Evolutionary conservation across 2,888 invertebrate species (phyloP), one percentile per base, ranked within the genome.

Genomic region (Ceratothoa steindachneri): DNA sequence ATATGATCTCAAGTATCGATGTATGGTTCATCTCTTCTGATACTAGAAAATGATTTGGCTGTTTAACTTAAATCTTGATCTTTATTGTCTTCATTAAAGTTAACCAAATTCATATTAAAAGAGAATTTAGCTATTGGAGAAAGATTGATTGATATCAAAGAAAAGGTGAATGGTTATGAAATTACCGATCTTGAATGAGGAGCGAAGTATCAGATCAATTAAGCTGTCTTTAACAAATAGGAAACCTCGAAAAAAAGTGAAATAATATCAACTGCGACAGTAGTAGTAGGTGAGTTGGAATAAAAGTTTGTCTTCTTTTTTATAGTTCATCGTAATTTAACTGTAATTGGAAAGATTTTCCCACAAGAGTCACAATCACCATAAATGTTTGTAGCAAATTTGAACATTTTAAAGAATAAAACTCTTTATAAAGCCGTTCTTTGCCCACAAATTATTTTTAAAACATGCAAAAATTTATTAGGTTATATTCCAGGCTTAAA

Each of bases 41-140:
- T n/a, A n/a, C n/a, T n/a, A n/a, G n/a, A n/a, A n/a, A n/a, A n/a
- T n/a, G n/a, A n/a, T n/a, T n/a, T n/a, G n/a, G n/a, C n/a, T n/a
- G n/a, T n/a, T n/a, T n/a, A n/a, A n/a, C n/a, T n/a, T n/a, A n/a
- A n/a, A n/a, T n/a, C n/a, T n/a, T 9, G 7, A 41, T 41, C 15
- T 41, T 41, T 41, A 41, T 41, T 15, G 5, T 15, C 41, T 9
- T 41, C 15, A 9, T 41, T 41, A 69, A 83, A 87, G 93, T 93
- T 41, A 94, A 93, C 85, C 92, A 93, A 2, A 91, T 95, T 78
- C 93, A 93, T 86, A 93, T 93, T 84, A 93, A 93, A 83, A 87
- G 93, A n/a, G 93, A 93, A 82, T 92, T 91, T 82, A 93, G 94
- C 0, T 94, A 94, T 82, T 94, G 94, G 94, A 93, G 94, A 84